Evolutionary conservation across 1,140 invertebrate genomes (phyloP).

Genomic region (Trichonephila clavipes): DNA sequence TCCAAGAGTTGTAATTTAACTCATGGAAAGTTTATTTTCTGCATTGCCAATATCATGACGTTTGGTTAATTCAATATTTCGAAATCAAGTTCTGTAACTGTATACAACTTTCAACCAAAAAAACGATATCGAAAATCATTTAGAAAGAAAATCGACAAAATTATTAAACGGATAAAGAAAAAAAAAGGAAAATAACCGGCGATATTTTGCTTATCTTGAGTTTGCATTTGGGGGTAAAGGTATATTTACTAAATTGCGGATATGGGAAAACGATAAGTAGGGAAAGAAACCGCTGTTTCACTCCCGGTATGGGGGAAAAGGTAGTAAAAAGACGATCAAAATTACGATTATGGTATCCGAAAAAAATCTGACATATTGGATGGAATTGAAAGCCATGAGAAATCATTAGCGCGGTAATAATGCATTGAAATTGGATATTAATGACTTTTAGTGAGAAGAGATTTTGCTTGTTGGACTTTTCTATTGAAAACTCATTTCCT

Average conservation of each 20-base stretch:
- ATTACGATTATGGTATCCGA: neutral
- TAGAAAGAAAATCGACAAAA: constrained; percentile 1
- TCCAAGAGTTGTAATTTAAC: neutral
- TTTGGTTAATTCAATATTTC: neutral
- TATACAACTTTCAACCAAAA: neutral
- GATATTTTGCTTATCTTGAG: neutral
- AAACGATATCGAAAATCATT: constrained; percentile 14
- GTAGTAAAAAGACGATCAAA: neutral
- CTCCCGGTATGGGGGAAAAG: neutral
- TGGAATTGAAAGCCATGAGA: constrained; percentile 8
- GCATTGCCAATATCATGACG: neutral
- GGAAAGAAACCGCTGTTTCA: neutral
- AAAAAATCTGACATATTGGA: neutral
- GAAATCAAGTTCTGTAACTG: neutral
- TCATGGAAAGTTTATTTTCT: neutral
- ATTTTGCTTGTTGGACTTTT: neutral
- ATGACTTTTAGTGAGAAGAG: constrained; percentile 5
- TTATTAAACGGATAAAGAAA: neutral
- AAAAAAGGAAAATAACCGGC: neutral
- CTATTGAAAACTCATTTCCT: constrained; percentile 29
- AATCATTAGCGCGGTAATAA: constrained; percentile 9
- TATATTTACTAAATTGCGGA: constrained; percentile 25
- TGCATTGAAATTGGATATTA: constrained; percentile 8
- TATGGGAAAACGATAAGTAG: constrained; percentile 21
- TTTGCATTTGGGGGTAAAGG: neutral